phyloP scores from a whole-genome alignment of 2,113 vertebrate species.

The Dolichallabes microphthalmus region DNA sequence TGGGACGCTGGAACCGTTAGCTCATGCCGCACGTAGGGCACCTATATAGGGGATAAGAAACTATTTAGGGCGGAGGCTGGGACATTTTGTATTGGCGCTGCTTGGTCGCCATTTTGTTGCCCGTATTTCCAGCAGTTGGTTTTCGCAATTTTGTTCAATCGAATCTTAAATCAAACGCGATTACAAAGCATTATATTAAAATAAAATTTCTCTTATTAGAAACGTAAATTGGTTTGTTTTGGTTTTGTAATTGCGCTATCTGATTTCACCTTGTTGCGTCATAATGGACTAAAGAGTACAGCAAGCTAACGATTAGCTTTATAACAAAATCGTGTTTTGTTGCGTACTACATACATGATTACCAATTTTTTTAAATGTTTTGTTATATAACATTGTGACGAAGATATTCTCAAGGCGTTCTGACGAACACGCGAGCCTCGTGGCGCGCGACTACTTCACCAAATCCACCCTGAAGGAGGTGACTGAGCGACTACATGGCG shows the following conservation, averaged over 20 bases:
- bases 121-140: not conserved
- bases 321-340: not conserved
- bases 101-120: slow-evolving; percentile 16
- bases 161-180: not conserved
- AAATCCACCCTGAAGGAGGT: not conserved
- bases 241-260: not conserved
- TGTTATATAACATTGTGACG: too few species aligned
- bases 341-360: not conserved
- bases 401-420: not conserved
- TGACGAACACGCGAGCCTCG: not conserved
- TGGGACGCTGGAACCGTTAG: not conserved
- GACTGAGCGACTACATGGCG: not conserved
- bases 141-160: not conserved
- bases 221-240: too few species aligned
- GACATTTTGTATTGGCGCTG: slow-evolving; percentile 3
- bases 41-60: not conserved
- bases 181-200: not conserved
- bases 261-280: slow-evolving; percentile 1
- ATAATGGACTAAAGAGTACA: not conserved
- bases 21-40: not conserved
- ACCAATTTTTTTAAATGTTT: not conserved
- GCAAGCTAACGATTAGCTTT: not conserved
- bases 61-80: not conserved
- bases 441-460: not conserved
- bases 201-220: too few species aligned